Evolutionary conservation across 1,140 invertebrate genomes (phyloP).

Genomic region (Oryzaephilus surinamensis): DNA sequence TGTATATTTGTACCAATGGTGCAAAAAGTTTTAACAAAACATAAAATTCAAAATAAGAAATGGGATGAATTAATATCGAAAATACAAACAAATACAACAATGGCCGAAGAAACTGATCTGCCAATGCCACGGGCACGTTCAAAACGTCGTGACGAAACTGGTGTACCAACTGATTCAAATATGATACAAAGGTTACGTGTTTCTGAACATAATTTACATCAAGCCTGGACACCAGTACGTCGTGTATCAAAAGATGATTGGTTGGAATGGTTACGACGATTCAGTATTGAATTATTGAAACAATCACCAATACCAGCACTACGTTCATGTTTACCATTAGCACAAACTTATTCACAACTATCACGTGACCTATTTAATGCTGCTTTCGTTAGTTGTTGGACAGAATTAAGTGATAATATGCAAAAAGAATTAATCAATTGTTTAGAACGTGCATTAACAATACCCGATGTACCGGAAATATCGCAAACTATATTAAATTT

Average conservation of each 20-base stretch:
- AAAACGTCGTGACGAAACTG: slow-evolving; percentile 45
- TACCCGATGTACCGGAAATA: slow-evolving; percentile 91
- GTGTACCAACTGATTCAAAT: slow-evolving; percentile 51
- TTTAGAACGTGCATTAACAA: slow-evolving; percentile 79
- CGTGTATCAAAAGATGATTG: slow-evolving; percentile 96
- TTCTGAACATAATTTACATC: slow-evolving; percentile 70
- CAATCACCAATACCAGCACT: slow-evolving; percentile 92
- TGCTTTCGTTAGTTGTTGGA: slow-evolving; percentile 98
- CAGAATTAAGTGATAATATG: slow-evolving; percentile 72
- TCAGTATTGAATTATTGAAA: slow-evolving; percentile 89
- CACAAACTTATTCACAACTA: slow-evolving; percentile 88
- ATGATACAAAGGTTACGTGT: slow-evolving; percentile 73
- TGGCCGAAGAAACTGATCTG: slow-evolving; percentile 55
- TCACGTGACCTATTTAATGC: slow-evolving; percentile 95
- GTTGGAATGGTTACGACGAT: slow-evolving; percentile 88
- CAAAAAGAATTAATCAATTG: slow-evolving; percentile 81
- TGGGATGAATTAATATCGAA: slow-evolving; percentile 63
- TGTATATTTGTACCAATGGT: slow-evolving; percentile 88
- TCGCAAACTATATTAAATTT: slow-evolving; percentile 96
- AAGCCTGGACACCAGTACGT: slow-evolving; percentile 81
- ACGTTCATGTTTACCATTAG: slow-evolving; percentile 81
- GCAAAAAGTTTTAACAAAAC: slow-evolving; percentile 69
- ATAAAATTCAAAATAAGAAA: slow-evolving; percentile 67
- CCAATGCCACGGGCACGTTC: slow-evolving; percentile 42
- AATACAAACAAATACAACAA: slow-evolving; percentile 55